Percentiles rank a stretch among this genome's conserved stretches.
These are phyloP conservation scores for Rostratula benghalensis DNA, from an alignment of 2,113 vertebrate species.

Conservation along the genomic window DNA sequence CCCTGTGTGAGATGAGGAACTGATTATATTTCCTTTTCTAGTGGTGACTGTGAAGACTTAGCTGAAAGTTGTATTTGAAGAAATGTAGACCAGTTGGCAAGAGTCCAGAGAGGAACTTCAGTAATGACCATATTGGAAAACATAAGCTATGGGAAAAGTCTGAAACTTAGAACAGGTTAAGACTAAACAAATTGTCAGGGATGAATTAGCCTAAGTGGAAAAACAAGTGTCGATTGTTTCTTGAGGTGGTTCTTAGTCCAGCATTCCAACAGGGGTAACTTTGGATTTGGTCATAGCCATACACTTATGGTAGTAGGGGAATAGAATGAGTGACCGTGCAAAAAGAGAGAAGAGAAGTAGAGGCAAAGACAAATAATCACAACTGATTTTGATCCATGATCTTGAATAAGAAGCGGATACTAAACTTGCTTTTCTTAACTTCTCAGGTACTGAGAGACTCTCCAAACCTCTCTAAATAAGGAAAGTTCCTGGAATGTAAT, in stretches of 20 bases:
- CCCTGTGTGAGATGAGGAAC: background rate
- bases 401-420: background rate
- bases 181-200: background rate
- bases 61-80: background rate
- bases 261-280: background rate
- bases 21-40: background rate
- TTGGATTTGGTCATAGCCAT: background rate
- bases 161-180: background rate
- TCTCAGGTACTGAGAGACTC: background rate
- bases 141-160: background rate
- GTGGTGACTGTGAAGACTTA: background rate
- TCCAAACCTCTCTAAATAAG: background rate
- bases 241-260: background rate
- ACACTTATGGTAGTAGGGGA: background rate
- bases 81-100: background rate
- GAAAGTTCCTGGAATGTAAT: background rate
- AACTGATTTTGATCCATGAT: background rate
- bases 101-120: background rate
- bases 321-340: background rate
- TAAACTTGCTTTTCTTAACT: background rate
- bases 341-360: background rate
- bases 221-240: background rate
- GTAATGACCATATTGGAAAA: background rate
- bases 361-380: background rate
- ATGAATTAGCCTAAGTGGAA: background rate